Base-by-base conservation (phyloP, 2,888 invertebrate genomes). In the Temnothorax ravouxi region DNA sequence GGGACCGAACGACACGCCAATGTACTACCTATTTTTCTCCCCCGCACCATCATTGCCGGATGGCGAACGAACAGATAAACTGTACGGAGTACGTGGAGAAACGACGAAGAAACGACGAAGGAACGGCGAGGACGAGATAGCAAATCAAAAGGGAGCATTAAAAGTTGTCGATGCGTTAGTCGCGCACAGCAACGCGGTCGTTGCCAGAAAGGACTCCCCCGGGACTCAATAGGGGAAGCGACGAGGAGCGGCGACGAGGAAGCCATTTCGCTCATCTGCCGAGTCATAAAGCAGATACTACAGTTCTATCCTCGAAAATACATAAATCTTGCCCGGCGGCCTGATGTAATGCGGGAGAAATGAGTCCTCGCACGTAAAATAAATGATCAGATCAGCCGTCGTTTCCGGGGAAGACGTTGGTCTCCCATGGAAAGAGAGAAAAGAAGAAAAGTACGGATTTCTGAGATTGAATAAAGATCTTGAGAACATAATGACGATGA, bases 221-320 rank as follows among this genome's bases (percentile, higher is more conserved):
- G 92, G 91, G 92, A 90, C 83, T 84, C 87, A 85, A 89, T 85
- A 86, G 88, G 89, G 87, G 86, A 69, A 80, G 84, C 75, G 66
- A 69, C 69, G 85, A 72, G 81, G 77, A 64, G 41, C 80, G 79
- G 61, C 74, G 72, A 21, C n/a, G 84, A 85, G 81, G 87, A 90
- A 92, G 91, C 92, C 91, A 91, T 93, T 94, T 91, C 92, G 91
- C 90, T 94, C 94, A 93, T 94, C 94, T 93, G 92, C 91, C 92
- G 93, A 93, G 93, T 93, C 93, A 93, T 93, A 93, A 94, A 93
- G 92, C 93, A 92, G 93, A 93, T 91, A 93, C 89, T 90, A 87
- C 88, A 87, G 89, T 90, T 89, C 89, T 88, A 85, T 87, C 87
- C 91, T 88, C 89, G 91, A 92, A 92, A 93, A 92, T 92, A 91